phyloP scores from a whole-genome alignment of 1,140 invertebrate genomes.

The Heliconius eleuchia region DNA sequence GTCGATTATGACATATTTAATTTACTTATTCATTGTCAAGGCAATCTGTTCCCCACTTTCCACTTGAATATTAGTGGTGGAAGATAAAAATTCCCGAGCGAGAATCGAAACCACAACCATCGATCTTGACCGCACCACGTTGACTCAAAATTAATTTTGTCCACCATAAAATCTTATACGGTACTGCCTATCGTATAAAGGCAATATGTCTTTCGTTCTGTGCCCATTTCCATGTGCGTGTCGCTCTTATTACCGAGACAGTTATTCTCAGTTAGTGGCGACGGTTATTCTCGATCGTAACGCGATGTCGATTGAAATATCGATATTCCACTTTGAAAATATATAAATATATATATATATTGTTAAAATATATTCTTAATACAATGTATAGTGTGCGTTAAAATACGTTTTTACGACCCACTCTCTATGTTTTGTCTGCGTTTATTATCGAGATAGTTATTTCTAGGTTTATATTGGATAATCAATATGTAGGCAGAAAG shows the following conservation, averaged over 20 bases:
- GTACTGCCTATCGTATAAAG: neutral
- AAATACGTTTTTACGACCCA: neutral
- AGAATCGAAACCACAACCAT: no score
- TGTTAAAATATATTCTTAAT: neutral
- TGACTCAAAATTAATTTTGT: neutral
- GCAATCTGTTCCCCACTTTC: no score
- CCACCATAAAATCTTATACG: neutral
- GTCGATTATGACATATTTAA: no score
- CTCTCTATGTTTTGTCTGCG: neutral
- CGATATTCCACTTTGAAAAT: neutral
- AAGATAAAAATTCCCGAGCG: no score
- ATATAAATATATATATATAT: neutral
- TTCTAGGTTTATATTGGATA: neutral
- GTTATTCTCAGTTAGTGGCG: constrained; percentile 6
- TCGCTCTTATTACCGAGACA: constrained; percentile 5
- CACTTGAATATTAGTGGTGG: no score
- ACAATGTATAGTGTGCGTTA: neutral
- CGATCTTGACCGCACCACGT: no score
- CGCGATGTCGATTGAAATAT: constrained; percentile 7
- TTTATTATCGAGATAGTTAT: neutral
- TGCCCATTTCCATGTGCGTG: constrained; percentile 5
- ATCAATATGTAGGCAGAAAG: no score
- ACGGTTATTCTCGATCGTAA: constrained; percentile 3
- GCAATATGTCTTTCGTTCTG: neutral
- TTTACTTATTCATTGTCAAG: no score